Evolutionary conservation across 2,113 vertebrate genomes (phyloP), one percentile per base, ranked within the genome.

Genomic region (Paradisaea rubra): DNA sequence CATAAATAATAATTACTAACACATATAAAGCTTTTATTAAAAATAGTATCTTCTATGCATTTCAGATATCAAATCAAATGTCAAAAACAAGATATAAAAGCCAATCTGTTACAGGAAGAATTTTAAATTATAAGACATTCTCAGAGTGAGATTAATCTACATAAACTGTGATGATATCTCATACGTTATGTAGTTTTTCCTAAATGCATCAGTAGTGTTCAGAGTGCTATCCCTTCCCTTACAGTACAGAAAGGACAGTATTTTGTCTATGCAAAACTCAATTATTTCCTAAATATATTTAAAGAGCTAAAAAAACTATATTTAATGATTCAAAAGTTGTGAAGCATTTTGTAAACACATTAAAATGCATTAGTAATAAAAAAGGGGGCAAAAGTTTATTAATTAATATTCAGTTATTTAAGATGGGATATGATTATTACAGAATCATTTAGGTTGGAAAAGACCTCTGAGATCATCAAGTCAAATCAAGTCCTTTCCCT

Each of bases 141-240:
- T 94, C 28, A 65, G 59, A 91, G 59, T 81, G 42, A 87, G 85
- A 94, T 88, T 80, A 54, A 93, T 86, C 85, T 95, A 60, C 85
- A 91, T 83, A 86, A 77, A 91, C 65, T 69, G 80, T 33, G 63
- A 94, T 45, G 47, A 19, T 94, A 69, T 63, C 42, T 91, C 28
- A 70, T 54, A 89, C 15, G n/a, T 37, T 33, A 60, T 35, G 41
- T 19, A 74, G 63, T 66, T 91, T 89, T 73, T 85, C 86, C 44
- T 56, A 86, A 87, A 77, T 66, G 39, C 27, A 87, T 65, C 54
- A 56, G 39, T 31, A 69, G 33, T 39, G 70, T 56, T 86, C 47
- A 60, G 71, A 53, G 30, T 70, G 20, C 6, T 52, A 37, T 37
- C 54, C 28, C 28, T 65, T 70, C 33, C 33, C 39, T 77, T n/a